Conservation (phyloP, 1,140 invertebrate species). For the Yoshiicerus persimilis region DNA sequence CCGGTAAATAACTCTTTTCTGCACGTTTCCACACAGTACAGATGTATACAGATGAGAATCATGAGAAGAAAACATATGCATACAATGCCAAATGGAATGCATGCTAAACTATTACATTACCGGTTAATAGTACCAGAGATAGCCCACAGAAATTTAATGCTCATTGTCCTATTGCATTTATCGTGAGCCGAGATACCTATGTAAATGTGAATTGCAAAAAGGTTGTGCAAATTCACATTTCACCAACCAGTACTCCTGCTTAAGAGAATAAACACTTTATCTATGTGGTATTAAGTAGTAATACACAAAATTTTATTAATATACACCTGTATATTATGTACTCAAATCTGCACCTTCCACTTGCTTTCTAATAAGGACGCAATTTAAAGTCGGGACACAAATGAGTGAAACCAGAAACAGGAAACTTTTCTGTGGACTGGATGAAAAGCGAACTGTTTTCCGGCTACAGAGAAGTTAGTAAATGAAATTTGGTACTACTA, state of each 20-base stretch:
- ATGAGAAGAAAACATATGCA: neutral
- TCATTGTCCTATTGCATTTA: neutral
- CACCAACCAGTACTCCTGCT: neutral
- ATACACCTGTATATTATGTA: neutral
- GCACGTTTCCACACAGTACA: neutral
- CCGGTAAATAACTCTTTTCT: neutral
- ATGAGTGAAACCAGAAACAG: no score
- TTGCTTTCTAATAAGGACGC: neutral
- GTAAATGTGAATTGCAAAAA: neutral
- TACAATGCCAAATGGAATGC: neutral
- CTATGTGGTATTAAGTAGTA: neutral
- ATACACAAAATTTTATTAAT: neutral
- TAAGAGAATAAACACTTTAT: neutral
- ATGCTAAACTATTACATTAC: neutral
- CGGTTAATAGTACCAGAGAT: neutral
- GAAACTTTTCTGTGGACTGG: no score
- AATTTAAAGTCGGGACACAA: no score
- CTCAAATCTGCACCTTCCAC: neutral
- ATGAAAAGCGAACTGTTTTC: no score
- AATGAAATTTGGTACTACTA: no score
- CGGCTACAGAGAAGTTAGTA: no score
- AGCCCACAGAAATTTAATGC: neutral
- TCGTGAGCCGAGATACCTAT: neutral
- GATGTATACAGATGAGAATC: neutral
- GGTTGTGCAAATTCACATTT: neutral